These are phyloP conservation scores for Acarapis woodi DNA, from an alignment of 1,140 invertebrate species.

Conservation along the genomic window DNA sequence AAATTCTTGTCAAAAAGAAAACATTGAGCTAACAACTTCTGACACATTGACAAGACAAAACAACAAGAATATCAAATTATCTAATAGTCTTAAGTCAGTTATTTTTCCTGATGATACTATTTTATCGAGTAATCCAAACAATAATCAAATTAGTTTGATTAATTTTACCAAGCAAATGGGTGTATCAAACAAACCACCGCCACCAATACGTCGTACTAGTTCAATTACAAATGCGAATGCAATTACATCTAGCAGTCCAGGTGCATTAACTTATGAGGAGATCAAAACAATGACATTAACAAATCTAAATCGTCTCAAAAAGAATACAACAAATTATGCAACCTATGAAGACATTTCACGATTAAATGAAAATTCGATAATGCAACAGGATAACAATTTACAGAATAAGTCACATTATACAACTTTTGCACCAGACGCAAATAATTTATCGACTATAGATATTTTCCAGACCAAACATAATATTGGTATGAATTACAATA, in stretches of 20 bases:
- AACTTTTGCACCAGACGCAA: neutral
- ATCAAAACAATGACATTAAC: slow-evolving; percentile 1
- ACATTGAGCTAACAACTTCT: too few relatives aligned
- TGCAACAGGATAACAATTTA: neutral
- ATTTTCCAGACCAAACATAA: neutral
- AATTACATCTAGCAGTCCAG: slow-evolving; percentile 7
- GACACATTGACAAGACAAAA: too few relatives aligned
- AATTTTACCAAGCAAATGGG: too few relatives aligned
- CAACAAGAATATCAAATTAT: too few relatives aligned
- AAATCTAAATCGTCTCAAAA: neutral
- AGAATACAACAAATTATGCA: neutral
- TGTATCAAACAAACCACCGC: too few relatives aligned
- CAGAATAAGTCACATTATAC: neutral
- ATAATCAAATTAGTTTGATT: too few relatives aligned
- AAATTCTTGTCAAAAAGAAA: too few relatives aligned
- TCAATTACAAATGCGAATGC: slow-evolving; percentile 10
- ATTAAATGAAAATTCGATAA: neutral
- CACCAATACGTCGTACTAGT: slow-evolving; percentile 7
- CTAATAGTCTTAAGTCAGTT: too few relatives aligned
- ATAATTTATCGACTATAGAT: neutral
- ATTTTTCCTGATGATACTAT: too few relatives aligned
- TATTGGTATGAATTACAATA: neutral
- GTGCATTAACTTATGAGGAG: slow-evolving; percentile 6
- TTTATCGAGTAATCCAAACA: too few relatives aligned
- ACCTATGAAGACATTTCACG: neutral